Conservation (phyloP, 2,888 invertebrate genomes). For the Molanna angustata region DNA sequence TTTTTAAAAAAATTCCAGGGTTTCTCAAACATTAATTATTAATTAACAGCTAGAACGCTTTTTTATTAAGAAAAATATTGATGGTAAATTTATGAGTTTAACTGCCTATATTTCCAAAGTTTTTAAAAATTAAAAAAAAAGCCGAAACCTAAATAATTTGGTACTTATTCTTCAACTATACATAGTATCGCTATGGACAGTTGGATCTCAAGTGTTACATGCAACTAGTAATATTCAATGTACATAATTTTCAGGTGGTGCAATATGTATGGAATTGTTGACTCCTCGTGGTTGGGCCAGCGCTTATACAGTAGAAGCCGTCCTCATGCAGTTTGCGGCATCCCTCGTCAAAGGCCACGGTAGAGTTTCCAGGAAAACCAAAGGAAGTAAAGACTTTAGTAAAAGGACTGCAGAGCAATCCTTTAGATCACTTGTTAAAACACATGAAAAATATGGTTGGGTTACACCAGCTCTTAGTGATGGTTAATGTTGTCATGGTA, state of each 20-base stretch:
- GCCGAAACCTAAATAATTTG: too few species aligned
- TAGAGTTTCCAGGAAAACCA: constrained; percentile 73
- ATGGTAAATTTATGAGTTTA: too few species aligned
- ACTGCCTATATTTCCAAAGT: too few species aligned
- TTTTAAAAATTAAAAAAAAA: too few species aligned
- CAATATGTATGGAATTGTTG: constrained; percentile 85
- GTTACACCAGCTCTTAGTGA: constrained; percentile 84
- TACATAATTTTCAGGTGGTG: constrained; percentile 68
- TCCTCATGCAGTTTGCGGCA: constrained; percentile 86
- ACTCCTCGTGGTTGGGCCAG: constrained; percentile 88
- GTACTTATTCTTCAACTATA: too few species aligned
- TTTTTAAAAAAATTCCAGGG: too few species aligned
- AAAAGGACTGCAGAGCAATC: constrained; percentile 82
- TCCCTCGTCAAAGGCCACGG: constrained; percentile 87
- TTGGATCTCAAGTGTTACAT: too few species aligned
- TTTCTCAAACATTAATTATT: too few species aligned
- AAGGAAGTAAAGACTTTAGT: constrained; percentile 75
- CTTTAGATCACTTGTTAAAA: constrained; percentile 82
- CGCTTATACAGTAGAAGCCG: constrained; percentile 83
- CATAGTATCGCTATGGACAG: too few species aligned
- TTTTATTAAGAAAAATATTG: too few species aligned
- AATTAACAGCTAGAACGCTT: too few species aligned
- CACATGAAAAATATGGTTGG: constrained; percentile 90
- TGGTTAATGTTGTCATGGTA: constrained; percentile 56
- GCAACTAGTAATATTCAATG: too few species aligned